These are phyloP conservation scores for Tapirus terrestris DNA, from an alignment of 2,113 vertebrate genomes.

Conservation along the genomic window DNA sequence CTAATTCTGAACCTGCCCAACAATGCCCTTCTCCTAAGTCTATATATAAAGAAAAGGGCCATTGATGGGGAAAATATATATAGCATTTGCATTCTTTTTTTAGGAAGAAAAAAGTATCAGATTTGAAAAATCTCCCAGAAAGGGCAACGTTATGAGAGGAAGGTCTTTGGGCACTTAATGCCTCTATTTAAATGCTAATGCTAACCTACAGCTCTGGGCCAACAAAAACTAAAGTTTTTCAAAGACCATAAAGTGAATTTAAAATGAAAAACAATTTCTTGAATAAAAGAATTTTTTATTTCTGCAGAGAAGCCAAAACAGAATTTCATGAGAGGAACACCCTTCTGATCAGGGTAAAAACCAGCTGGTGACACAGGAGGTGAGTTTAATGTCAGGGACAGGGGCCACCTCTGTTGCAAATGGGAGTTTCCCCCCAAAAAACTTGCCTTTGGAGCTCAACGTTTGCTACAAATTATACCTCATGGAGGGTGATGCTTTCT, in stretches of 20 bases:
- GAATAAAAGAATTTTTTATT: constrained; percentile 54
- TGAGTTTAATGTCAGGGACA: neutral
- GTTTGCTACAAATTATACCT: neutral
- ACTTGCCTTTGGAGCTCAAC: neutral
- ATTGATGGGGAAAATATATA: constrained; percentile 30
- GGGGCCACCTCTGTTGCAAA: neutral
- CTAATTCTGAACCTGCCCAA: neutral
- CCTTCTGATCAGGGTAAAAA: neutral
- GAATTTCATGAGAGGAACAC: neutral
- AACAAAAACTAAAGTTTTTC: constrained; percentile 44
- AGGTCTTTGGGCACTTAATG: constrained; percentile 77
- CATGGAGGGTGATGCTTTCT: neutral
- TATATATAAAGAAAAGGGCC: neutral
- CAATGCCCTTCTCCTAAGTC: neutral
- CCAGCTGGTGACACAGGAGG: rapidly evolving
- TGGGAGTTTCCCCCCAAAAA: neutral
- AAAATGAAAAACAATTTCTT: constrained; percentile 77
- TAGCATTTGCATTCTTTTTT: constrained; percentile 64
- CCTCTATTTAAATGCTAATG: constrained; percentile 86
- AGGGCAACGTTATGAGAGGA: constrained; percentile 69
- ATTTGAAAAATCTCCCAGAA: constrained; percentile 56
- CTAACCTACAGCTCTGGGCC: constrained; percentile 76
- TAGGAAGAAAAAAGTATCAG: constrained; percentile 59
- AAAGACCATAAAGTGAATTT: constrained; percentile 75
- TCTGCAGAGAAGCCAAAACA: neutral